phyloP scores from a whole-genome alignment of 2,888 invertebrate genomes.

The Dioctria linearis region DNA sequence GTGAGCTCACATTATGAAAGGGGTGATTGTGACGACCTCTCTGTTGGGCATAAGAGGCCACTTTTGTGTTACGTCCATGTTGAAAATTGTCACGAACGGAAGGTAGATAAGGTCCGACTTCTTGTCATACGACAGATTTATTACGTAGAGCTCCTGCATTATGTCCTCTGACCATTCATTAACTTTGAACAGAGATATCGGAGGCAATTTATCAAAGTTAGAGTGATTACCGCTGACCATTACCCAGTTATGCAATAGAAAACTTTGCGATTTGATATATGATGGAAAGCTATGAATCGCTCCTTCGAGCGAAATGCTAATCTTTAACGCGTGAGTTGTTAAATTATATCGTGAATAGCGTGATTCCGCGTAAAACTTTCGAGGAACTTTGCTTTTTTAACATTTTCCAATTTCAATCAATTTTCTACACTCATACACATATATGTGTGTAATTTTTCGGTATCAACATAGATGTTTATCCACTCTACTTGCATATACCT shows the following conservation, averaged over 20 bases:
- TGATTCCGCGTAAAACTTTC: slow-evolving; percentile 26
- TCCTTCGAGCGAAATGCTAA: slow-evolving; percentile 45
- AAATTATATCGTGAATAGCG: slow-evolving; percentile 43
- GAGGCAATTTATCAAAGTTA: slow-evolving; percentile 59
- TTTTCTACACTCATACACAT: background rate
- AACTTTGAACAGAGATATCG: slow-evolving; percentile 57
- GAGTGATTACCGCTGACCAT: slow-evolving; percentile 59
- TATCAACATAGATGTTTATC: too few species aligned
- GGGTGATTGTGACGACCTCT: slow-evolving; percentile 30
- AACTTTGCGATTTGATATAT: slow-evolving; percentile 56
- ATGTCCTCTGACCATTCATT: slow-evolving; percentile 57
- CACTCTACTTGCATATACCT: too few species aligned
- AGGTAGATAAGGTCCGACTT: slow-evolving; percentile 71
- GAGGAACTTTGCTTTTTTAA: background rate
- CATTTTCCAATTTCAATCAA: background rate
- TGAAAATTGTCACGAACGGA: slow-evolving; percentile 72
- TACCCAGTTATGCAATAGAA: slow-evolving; percentile 58
- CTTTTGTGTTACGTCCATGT: slow-evolving; percentile 57
- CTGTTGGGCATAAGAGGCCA: slow-evolving; percentile 35
- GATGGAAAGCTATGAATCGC: slow-evolving; percentile 53
- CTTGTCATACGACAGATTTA: slow-evolving; percentile 68
- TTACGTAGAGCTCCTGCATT: slow-evolving; percentile 55
- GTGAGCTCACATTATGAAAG: slow-evolving; percentile 38
- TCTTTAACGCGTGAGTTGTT: slow-evolving; percentile 45
- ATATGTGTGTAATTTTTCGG: too few species aligned